Base-by-base conservation (phyloP, 35 echinoderm and acorn worm genomes). In the Eucidaris tribuloides region DNA sequence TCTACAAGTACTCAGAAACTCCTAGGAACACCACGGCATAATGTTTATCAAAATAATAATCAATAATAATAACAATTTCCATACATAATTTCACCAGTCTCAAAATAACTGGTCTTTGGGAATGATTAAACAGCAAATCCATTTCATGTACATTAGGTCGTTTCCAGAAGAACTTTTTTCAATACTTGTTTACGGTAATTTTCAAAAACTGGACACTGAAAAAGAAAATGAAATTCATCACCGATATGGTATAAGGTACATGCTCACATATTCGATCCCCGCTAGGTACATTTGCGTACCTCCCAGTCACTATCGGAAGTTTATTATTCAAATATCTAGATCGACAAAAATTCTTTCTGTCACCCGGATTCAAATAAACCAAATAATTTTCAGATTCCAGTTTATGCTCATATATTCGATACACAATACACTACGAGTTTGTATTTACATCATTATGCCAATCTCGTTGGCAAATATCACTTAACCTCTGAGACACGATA, bases 281-380 rank as follows among this genome's bases (percentile, higher is more conserved):
- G 11, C 59, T 29, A 6, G 59, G 59, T 5, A 62, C 5, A 27
- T 24, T 62, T 62, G 59, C 11, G 23, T 62, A 62, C 59, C 27
- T 11, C 28, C 59, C 59, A 11, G 6, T 62, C 6, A 62, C 59
- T 29, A 62, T 27, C 5, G 59, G 23, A 14, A 62, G 28, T 62
- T 62, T 62, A 29, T 62, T 62, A 62, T 62, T 62, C 59, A 62
- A 62, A 24, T 27, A 62, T 27, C 59, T 62, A 62, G 28, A 62
- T 5, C 9, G 5, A 9, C 11, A 62, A 62, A 62, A 62, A 62
- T 9, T 62, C 59, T 62, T 14, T 62, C 11, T 14, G 59, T 62
- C 11, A 5, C 11, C 11, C 23, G 6, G 11, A 62, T 14, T 62
- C 28, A 5, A 11, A 62, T 62, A n/a, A n/a, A n/a, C n/a, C 59